Evolutionary conservation across 2,888 invertebrate species (phyloP).

Genomic region (Stomorhina lunata): DNA sequence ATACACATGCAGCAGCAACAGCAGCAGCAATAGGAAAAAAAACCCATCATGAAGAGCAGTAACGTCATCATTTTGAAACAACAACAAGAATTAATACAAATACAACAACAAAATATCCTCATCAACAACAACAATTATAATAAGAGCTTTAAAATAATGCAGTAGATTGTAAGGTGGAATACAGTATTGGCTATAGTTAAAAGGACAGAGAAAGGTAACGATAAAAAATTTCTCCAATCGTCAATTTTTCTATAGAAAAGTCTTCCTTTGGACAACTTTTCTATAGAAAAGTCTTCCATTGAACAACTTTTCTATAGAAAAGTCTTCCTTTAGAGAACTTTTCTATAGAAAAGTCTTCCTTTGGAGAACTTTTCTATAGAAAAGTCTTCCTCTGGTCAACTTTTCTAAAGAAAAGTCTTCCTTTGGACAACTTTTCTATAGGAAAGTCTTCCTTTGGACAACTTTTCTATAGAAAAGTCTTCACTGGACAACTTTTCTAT

Average conservation of each 20-base stretch:
- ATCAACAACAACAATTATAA: conserved; percentile 54
- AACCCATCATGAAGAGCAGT: conserved; percentile 39
- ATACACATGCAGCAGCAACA: conserved; percentile 64
- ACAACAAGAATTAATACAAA: conserved; percentile 22
- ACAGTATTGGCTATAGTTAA: conserved; percentile 25
- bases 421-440: not conserved
- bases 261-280: not conserved
- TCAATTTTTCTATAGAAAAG: not conserved
- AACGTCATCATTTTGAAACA: conserved; percentile 56
- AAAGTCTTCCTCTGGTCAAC: not conserved
- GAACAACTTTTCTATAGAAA: not conserved
- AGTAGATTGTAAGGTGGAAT: conserved; percentile 54
- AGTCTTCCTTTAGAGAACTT: not conserved
- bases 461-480: too few species aligned
- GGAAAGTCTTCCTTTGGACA: too few species aligned
- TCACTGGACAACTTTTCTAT: not conserved
- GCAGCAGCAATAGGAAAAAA: conserved; percentile 25
- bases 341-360: not conserved
- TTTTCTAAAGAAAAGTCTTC: not conserved
- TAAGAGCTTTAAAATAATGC: conserved; percentile 62
- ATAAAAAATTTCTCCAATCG: not conserved
- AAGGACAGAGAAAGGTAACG: not conserved
- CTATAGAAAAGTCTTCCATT: not conserved
- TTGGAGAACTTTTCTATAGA: too few species aligned
- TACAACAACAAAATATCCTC: conserved; percentile 30